Evolutionary conservation across 2,797 vertebrate species (phyloP).

Genomic region (Platalea minor): DNA sequence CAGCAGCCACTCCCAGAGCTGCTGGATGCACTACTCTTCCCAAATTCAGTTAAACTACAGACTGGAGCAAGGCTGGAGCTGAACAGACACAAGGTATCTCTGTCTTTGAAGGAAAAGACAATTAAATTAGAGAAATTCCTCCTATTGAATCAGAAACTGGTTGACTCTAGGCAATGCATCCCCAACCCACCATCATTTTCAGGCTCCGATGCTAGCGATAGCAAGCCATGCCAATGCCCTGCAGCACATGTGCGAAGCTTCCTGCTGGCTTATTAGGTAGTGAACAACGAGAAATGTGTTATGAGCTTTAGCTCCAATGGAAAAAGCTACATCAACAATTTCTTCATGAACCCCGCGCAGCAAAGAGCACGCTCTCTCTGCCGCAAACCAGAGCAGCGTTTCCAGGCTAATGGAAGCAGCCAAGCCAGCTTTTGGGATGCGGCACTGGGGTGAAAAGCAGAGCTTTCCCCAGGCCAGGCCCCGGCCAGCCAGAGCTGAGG

Average conservation of each 20-base stretch:
- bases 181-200: neutral
- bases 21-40: neutral
- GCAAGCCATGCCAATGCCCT: conserved; percentile 27
- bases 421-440: neutral
- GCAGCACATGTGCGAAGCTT: neutral
- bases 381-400: neutral
- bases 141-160: neutral
- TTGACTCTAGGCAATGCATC: neutral
- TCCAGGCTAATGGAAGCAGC: neutral
- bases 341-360: rapidly evolving
- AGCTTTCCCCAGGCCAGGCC: neutral
- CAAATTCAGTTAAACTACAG: neutral
- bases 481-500: neutral
- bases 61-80: neutral
- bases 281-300: neutral
- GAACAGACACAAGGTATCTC: neutral
- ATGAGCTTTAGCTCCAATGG: neutral
- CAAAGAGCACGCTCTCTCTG: neutral
- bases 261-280: neutral
- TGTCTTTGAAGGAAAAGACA: neutral
- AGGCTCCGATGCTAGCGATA: neutral
- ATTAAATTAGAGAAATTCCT: neutral
- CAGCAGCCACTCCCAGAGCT: neutral
- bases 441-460: neutral
- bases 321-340: conserved; percentile 30